Conservation (phyloP, 1,140 invertebrate genomes). For the Pectinophora gossypiella region DNA sequence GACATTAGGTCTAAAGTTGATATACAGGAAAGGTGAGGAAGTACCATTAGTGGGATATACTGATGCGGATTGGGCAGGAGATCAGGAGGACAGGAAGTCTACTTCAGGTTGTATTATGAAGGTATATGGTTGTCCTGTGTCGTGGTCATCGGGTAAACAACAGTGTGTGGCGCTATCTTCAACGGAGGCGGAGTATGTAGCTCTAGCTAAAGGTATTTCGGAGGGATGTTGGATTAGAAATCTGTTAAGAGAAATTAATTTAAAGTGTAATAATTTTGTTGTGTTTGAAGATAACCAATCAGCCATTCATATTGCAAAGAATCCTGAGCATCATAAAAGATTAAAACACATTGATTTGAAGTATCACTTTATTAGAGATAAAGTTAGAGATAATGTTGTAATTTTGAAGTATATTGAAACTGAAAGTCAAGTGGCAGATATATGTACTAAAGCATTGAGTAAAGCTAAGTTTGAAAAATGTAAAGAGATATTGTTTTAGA, state of each 20-base stretch:
- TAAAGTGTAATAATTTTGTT: neutral
- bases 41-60: slow-evolving; percentile 6
- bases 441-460: neutral
- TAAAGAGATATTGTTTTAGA: no score
- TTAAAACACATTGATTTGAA: slow-evolving; percentile 1
- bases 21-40: slow-evolving; percentile 7
- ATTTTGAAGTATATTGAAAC: neutral
- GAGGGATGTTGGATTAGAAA: slow-evolving; percentile 19
- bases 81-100: slow-evolving; percentile 33
- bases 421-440: neutral
- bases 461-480: neutral
- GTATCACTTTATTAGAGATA: neutral
- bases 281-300: neutral
- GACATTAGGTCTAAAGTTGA: slow-evolving; percentile 22
- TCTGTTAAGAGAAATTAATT: slow-evolving; percentile 8
- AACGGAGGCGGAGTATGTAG: slow-evolving; percentile 50
- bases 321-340: neutral
- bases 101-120: slow-evolving; percentile 38
- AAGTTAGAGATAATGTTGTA: neutral
- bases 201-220: slow-evolving; percentile 16
- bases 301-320: neutral
- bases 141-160: slow-evolving; percentile 45
- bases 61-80: slow-evolving; percentile 50
- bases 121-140: slow-evolving; percentile 20
- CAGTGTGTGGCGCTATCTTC: slow-evolving; percentile 35